A percentile compares a stretch with the other conserved stretches of the same genome.
phyloP scores from a whole-genome alignment of 2,113 vertebrate species.

The Bufo bufo region DNA sequence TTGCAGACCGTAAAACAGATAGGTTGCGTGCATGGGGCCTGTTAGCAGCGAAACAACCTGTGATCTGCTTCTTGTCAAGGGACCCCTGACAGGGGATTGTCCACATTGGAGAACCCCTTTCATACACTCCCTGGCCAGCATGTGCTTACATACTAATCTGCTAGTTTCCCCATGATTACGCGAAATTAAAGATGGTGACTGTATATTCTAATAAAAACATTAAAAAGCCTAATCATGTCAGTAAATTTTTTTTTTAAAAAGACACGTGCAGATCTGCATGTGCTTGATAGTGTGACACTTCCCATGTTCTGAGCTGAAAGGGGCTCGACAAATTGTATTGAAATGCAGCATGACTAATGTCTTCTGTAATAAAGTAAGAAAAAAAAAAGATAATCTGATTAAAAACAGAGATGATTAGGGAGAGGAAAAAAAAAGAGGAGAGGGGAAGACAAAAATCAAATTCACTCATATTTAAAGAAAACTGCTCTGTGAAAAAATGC shows the following conservation, averaged over 20 bases:
- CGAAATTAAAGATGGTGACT: too few relatives aligned
- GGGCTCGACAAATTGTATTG: background rate
- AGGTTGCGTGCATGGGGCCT: too few relatives aligned
- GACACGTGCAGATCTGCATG: background rate
- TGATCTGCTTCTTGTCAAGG: background rate
- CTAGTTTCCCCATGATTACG: too few relatives aligned
- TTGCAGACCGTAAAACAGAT: too few relatives aligned
- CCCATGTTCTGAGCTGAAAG: background rate
- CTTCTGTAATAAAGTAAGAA: background rate
- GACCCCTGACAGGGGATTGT: background rate
- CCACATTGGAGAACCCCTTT: background rate
- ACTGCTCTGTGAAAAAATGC: constrained; percentile 56
- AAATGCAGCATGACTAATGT: background rate
- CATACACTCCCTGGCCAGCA: background rate
- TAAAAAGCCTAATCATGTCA: too few relatives aligned
- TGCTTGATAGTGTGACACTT: background rate
- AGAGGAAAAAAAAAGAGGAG: background rate
- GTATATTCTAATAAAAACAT: too few relatives aligned
- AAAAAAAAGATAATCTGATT: background rate
- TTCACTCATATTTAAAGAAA: constrained; percentile 57
- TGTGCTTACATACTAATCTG: too few relatives aligned
- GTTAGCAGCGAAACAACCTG: too few relatives aligned
- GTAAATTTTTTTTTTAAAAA: too few relatives aligned
- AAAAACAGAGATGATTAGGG: background rate
- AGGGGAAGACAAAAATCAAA: background rate